These are phyloP conservation scores for Polyergus mexicanus DNA, from an alignment of 1,140 invertebrate species.

Conservation along the genomic window DNA sequence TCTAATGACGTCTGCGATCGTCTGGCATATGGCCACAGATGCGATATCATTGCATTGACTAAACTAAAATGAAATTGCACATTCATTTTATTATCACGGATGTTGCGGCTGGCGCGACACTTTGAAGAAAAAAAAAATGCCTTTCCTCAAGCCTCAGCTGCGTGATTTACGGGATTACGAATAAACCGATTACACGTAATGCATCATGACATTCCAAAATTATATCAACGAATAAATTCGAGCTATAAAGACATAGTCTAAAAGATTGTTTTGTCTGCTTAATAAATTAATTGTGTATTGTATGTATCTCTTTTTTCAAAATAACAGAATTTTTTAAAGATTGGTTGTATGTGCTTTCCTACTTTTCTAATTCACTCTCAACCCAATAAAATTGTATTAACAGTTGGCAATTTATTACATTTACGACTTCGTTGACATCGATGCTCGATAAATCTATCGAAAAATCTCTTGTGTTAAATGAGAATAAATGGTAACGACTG, in stretches of 20 bases:
- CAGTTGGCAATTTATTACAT: neutral
- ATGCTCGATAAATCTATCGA: neutral
- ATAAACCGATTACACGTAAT: neutral
- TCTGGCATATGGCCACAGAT: slow-evolving; percentile 19
- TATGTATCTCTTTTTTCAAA: neutral
- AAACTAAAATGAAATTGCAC: slow-evolving; percentile 27
- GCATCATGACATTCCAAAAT: neutral
- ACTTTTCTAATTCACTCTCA: neutral
- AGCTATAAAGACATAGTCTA: neutral
- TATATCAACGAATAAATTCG: neutral
- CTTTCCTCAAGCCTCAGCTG: neutral
- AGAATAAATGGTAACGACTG: neutral
- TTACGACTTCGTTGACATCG: neutral
- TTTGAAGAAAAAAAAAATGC: neutral
- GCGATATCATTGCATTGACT: slow-evolving; percentile 17
- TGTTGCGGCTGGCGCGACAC: neutral
- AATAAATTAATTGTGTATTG: neutral
- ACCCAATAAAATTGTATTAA: neutral
- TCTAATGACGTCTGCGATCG: slow-evolving; percentile 10
- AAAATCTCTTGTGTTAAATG: slow-evolving; percentile 6
- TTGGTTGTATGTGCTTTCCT: neutral
- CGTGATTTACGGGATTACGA: neutral
- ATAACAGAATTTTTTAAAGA: neutral
- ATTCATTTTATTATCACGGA: slow-evolving; percentile 34
- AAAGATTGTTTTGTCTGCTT: neutral